Base-by-base conservation (phyloP, 2,113 vertebrate genomes). In the Mormyrus iriodes region DNA sequence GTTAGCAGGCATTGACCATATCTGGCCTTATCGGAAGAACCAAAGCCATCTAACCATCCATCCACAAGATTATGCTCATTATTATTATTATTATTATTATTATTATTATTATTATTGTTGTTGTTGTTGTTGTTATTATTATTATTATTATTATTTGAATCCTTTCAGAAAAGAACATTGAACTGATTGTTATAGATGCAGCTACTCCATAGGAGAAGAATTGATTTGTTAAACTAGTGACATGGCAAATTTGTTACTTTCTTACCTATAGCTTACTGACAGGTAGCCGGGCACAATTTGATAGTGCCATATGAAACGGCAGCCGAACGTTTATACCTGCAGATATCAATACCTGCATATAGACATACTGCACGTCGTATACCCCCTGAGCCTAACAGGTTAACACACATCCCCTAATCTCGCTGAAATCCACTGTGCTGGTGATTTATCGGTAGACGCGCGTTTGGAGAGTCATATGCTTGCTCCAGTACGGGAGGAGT, bases 401-500 rank as follows among this genome's bases (percentile, higher is more conserved):
- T 88, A 88, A 79, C 88, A 79, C 42, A 79, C 86, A 48, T 86
- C 88, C 15, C 27, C 44, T 52, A 49, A 53, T 87, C 88, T 84
- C 24, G 31, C 86, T 87, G 90, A 88, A 88, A 88, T 88, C 88
- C 42, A 53, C 55, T 86, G 86, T 89, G 85, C 86, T 52, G 35
- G 88, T 91, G 90, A 91, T 91, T 91, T 91, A 91, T 91, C 82
- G 39, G 84, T 89, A 86, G 76, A n/a, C 73, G 31, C 53, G 35
- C 65, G 31, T 76, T 44, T 27, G 51, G 58, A 55, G 85, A 90
- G 82, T 89, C 85, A 84, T 76, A 51, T 15, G 65, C 85, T 87
- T 51, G 35, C 48, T 82, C 73, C 88, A 55, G 31, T 83, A 87
- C 65, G 13, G 17, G 13, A 48, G 55, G 55, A 88, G 87, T 88